These are phyloP conservation scores for Vannuccia rotundouncinata DNA, from an alignment of 2,888 invertebrate species.

Conservation along the genomic window DNA sequence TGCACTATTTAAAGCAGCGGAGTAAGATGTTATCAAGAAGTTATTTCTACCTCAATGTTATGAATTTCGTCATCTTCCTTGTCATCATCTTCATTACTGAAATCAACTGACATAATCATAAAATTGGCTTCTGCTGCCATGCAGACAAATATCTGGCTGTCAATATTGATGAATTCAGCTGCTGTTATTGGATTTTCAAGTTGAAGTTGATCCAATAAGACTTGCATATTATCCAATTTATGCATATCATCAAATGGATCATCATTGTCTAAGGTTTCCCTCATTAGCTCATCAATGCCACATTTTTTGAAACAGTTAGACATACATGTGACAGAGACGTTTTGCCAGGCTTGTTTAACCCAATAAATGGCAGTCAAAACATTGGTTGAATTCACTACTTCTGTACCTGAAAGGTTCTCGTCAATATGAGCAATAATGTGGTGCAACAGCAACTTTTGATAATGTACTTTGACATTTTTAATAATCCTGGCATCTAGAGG, in stretches of 20 bases:
- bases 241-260: not conserved
- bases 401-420: not conserved
- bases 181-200: too few relatives aligned
- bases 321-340: not conserved
- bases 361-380: not conserved
- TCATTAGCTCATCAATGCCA: not conserved
- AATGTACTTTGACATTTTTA: constrained; percentile 16
- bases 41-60: not conserved
- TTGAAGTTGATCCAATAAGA: too few relatives aligned
- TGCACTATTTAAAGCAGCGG: not conserved
- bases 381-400: not conserved
- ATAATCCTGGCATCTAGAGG: not conserved
- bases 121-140: too few relatives aligned
- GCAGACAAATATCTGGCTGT: too few relatives aligned
- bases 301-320: not conserved
- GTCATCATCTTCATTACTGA: not conserved
- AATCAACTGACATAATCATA: not conserved
- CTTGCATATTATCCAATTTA: not conserved
- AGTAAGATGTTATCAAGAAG: not conserved
- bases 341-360: not conserved
- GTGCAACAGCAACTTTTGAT: constrained; percentile 6
- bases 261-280: not conserved
- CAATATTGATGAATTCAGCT: too few relatives aligned
- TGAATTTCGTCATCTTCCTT: not conserved
- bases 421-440: constrained; percentile 1